phyloP scores from a whole-genome alignment of 2,113 vertebrate species.

The Coturnix japonica region DNA sequence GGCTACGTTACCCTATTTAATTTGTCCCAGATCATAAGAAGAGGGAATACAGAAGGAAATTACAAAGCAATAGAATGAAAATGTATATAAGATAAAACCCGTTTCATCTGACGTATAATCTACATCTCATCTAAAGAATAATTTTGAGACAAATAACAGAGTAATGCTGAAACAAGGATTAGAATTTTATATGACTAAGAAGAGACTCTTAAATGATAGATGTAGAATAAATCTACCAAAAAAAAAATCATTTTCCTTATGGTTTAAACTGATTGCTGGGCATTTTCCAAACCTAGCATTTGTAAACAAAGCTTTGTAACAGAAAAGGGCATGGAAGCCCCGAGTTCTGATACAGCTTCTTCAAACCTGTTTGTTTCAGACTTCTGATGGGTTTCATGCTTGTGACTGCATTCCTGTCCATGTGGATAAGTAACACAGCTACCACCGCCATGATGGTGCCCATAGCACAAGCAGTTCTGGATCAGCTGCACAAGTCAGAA shows the following conservation, averaged over 20 bases:
- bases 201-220: constrained; percentile 21
- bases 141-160: constrained; percentile 54
- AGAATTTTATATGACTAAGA: constrained; percentile 36
- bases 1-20: background rate
- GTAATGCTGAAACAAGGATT: constrained; percentile 39
- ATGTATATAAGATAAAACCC: constrained; percentile 12
- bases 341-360: background rate
- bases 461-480: constrained; percentile 86
- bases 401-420: constrained; percentile 92
- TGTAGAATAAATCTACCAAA: background rate
- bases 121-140: constrained; percentile 43
- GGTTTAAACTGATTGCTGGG: constrained; percentile 6
- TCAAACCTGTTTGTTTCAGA: constrained; percentile 64
- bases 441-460: constrained; percentile 97
- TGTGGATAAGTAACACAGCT: constrained; percentile 98
- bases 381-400: constrained; percentile 94
- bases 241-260: background rate
- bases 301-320: background rate
- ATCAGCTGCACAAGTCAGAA: constrained; percentile 82
- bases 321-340: background rate
- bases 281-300: background rate
- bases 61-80: constrained; percentile 61
- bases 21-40: constrained; percentile 10
- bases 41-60: constrained; percentile 30
- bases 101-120: constrained; percentile 50